Base-by-base conservation (phyloP, 2,113 vertebrate species). In the Brevimyrus niger region DNA sequence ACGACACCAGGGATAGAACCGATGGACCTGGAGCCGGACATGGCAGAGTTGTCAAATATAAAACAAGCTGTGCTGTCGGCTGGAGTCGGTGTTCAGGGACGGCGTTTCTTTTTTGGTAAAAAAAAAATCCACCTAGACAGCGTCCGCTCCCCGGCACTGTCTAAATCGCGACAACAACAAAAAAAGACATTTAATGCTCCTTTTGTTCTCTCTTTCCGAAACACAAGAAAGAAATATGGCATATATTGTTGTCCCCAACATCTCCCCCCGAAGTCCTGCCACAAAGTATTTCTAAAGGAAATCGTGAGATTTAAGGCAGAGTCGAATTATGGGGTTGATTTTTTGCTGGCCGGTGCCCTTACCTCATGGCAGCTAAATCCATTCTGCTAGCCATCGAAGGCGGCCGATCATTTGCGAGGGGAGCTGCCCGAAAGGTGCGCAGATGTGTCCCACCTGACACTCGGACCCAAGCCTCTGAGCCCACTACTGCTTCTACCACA, bases 141-240 rank as follows among this genome's bases (percentile, higher is more conserved):
- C 13, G 48, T 51, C 85, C 51, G 48, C 23, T 53, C 48, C 48
- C 15, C 47, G 47, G 85, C 19, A 86, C 42, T 50, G 44, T 86
- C 76, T 82, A 38, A 82, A 44, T 44, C 76, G 76, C 76, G 76
- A 42, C 76, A 44, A 82, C 61, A 69, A 69, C 73, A 80, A 80
- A 85, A 83, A 86, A 35, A 86, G 47, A 51, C 48, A 53, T 86
- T 86, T 86, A 86, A 86, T 86, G 85, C 48, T 51, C 85, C 48
- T 86, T 86, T 86, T 86, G 85, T 86, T 86, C 27, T 53, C 47
- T 53, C 27, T 86, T 50, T 31, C n/a, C 10, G n/a, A 86, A 17
- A 10, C 85, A 27, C 21, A 23, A n/a, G 82, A 47, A 46, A 46
- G 21, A 47, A 47, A 47, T 10, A n/a, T 8, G 44, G 11, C 44